Evolutionary conservation across 2,113 vertebrate species (phyloP).

Genomic region (Caracal caracal): DNA sequence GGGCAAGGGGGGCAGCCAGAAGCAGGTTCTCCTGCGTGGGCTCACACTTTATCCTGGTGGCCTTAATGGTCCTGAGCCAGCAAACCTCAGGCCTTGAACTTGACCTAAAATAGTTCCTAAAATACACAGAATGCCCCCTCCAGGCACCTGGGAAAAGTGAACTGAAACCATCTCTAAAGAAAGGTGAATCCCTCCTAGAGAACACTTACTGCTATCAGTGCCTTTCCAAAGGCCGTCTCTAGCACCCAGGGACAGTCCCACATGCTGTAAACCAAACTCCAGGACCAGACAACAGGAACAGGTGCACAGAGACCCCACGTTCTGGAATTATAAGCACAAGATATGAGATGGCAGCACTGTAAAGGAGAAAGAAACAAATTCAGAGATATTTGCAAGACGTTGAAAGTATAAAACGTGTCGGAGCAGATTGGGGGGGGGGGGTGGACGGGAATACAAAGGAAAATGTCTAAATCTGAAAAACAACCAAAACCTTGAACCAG

Average conservation of each 20-base stretch:
- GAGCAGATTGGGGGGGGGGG: background rate
- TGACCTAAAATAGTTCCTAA: background rate
- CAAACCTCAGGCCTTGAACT: background rate
- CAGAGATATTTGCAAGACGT: background rate
- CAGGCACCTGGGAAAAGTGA: background rate
- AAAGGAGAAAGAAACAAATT: background rate
- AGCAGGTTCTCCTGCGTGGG: background rate
- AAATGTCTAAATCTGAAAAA: background rate
- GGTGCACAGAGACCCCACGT: fast-evolving
- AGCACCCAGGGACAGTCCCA: background rate
- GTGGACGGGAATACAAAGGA: background rate
- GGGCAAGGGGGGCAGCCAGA: fast-evolving
- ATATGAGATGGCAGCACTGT: fast-evolving
- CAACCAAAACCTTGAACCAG: fast-evolving
- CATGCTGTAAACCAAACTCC: fast-evolving
- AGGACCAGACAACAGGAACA: fast-evolving
- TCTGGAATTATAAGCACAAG: too few species aligned
- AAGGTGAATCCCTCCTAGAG: background rate
- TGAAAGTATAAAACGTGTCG: background rate
- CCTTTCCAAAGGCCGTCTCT: background rate
- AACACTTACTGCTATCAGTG: fast-evolving
- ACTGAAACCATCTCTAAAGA: too few species aligned
- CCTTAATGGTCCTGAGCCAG: background rate
- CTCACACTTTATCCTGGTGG: too few species aligned
- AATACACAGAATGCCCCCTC: fast-evolving